A percentile compares a stretch with the other conserved stretches of the same genome.
phyloP scores from a whole-genome alignment of 2,113 vertebrate species.

The Oophaga pumilio region DNA sequence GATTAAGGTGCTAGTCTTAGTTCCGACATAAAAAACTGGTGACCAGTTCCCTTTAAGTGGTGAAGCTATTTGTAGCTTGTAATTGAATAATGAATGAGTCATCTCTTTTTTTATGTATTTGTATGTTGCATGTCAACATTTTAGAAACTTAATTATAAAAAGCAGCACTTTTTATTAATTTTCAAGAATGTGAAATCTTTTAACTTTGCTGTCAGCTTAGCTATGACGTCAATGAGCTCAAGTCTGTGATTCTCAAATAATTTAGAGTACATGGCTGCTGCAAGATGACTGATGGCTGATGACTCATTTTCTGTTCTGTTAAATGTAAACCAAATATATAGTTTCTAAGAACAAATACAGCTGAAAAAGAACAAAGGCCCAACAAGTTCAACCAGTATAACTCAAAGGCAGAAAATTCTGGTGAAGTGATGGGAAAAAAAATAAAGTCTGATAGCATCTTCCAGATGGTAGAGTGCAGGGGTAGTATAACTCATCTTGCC shows the following conservation, averaged over 20 bases:
- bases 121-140: not conserved
- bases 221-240: not conserved
- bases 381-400: not conserved
- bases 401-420: not conserved
- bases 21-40: no score
- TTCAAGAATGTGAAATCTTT: not conserved
- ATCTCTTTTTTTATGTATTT: slow-evolving; percentile 12
- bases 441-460: no score
- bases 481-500: no score
- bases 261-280: not conserved
- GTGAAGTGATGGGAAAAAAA: not conserved
- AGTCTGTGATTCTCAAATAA: not conserved
- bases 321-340: not conserved
- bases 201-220: not conserved
- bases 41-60: no score
- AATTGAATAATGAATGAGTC: not conserved
- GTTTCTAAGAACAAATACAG: not conserved
- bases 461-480: no score
- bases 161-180: not conserved
- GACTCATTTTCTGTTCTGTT: slow-evolving; percentile 6
- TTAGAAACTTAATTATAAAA: not conserved
- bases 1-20: no score
- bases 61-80: not conserved
- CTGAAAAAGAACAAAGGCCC: not conserved
- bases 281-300: not conserved